These are phyloP conservation scores for Cynopterus brachyotis DNA, from an alignment of 2,113 vertebrate genomes.

Conservation along the genomic window DNA sequence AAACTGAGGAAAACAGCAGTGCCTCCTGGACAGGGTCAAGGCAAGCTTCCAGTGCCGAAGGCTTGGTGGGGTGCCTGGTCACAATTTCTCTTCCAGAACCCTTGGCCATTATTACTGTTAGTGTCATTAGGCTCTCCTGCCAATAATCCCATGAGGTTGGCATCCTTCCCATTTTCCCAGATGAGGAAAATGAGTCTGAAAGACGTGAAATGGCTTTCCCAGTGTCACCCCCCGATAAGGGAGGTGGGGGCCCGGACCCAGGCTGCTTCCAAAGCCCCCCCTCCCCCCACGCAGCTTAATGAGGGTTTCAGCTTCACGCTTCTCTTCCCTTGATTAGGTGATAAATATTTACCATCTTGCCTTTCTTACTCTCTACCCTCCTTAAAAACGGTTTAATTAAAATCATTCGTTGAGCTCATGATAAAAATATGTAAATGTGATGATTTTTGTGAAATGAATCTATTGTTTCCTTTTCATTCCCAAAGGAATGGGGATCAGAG, in stretches of 20 bases:
- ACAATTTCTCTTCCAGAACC: rapidly evolving
- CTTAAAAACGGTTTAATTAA: conserved; percentile 78
- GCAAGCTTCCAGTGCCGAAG: rapidly evolving
- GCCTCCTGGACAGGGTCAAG: not conserved
- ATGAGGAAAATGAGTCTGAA: conserved; percentile 18
- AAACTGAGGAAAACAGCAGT: rapidly evolving
- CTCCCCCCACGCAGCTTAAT: conserved; percentile 43
- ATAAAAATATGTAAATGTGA: conserved; percentile 79
- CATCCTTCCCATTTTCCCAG: not conserved
- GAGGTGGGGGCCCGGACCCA: not conserved
- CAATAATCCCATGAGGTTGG: not conserved
- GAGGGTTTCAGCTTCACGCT: conserved; percentile 66
- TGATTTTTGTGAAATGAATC: conserved; percentile 77
- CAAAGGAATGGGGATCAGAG: conserved; percentile 60
- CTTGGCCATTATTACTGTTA: not conserved
- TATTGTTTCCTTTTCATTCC: conserved; percentile 71
- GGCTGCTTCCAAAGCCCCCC: not conserved
- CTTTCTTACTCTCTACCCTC: conserved; percentile 68
- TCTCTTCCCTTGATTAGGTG: conserved; percentile 78
- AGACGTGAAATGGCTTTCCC: not conserved
- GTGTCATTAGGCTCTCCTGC: not conserved
- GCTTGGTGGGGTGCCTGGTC: not conserved
- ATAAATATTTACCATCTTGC: conserved; percentile 79
- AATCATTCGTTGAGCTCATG: conserved; percentile 76
- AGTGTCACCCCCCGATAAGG: conserved; percentile 42